phyloP scores from a whole-genome alignment of 2,888 invertebrate species.

The Caenorhabditis sp. region DNA sequence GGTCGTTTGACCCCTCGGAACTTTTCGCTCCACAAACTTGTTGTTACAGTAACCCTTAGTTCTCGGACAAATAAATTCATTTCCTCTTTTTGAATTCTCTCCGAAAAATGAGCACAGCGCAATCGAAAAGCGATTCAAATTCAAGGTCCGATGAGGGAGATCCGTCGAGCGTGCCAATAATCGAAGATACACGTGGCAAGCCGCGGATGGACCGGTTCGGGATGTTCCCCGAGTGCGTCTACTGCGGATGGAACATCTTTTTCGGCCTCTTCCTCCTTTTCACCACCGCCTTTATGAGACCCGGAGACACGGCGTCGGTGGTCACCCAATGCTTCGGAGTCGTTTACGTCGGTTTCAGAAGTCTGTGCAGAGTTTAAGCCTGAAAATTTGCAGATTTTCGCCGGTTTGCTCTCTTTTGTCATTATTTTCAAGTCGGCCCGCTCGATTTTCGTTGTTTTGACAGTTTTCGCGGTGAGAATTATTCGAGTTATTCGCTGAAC shows the following conservation, averaged over 20 bases:
- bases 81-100: background rate
- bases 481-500: too few relatives aligned
- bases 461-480: slow-evolving; percentile 24
- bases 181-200: background rate
- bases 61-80: too few relatives aligned
- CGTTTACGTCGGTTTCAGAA: slow-evolving; percentile 7
- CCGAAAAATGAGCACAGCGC: slow-evolving; percentile 19
- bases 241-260: slow-evolving; percentile 33
- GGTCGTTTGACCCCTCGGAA: slow-evolving; percentile 3
- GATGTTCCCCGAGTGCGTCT: slow-evolving; percentile 23
- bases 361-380: background rate
- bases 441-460: slow-evolving; percentile 30
- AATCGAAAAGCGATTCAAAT: slow-evolving; percentile 44
- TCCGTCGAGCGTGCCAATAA: background rate
- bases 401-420: slow-evolving; percentile 31
- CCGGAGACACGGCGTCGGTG: slow-evolving; percentile 19
- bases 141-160: slow-evolving; percentile 5
- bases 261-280: slow-evolving; percentile 36
- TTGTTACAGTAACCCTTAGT: too few relatives aligned
- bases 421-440: slow-evolving; percentile 38
- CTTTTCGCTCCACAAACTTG: background rate
- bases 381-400: slow-evolving; percentile 17
- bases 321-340: slow-evolving; percentile 36
- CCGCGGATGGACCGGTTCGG: slow-evolving; percentile 9
- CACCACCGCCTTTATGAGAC: slow-evolving; percentile 20